Percentiles rank a stretch among this genome's conserved stretches.
Evolutionary conservation across 2,113 vertebrate species (phyloP).

Genomic region (Gnathonemus echidnorhynchus): DNA sequence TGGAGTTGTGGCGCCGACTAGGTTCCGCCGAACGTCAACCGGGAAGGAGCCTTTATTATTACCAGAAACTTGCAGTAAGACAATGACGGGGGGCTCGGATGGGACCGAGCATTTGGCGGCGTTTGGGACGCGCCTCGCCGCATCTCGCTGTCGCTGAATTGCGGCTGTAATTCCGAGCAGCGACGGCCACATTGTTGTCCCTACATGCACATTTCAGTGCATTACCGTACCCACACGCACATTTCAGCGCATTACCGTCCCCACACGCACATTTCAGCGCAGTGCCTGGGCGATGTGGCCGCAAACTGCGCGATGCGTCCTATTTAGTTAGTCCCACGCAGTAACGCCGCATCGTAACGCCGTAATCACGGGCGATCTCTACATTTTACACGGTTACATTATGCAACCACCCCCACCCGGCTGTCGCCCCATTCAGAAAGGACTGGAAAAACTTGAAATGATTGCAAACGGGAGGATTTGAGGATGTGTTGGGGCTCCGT

Average conservation of each 20-base stretch:
- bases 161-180: not conserved
- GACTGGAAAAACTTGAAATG: not conserved
- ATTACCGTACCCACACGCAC: not conserved
- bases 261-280: not conserved
- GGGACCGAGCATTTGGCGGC: not conserved
- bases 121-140: not conserved
- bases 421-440: conserved; percentile 13
- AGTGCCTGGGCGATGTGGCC: conserved; percentile 4
- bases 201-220: not conserved
- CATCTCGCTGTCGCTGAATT: not conserved
- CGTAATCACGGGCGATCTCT: conserved; percentile 1
- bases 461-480: not conserved
- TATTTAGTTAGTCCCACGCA: conserved; percentile 15
- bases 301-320: conserved; percentile 16
- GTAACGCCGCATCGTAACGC: conserved; percentile 4
- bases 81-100: not conserved
- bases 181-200: not conserved
- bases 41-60: conserved; percentile 23
- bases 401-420: conserved; percentile 13
- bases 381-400: conserved; percentile 13
- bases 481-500: conserved; percentile 14
- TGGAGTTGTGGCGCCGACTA: conserved; percentile 78
- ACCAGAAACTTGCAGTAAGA: conserved; percentile 11
- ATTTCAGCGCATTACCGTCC: not conserved
- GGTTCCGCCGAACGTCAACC: conserved; percentile 62